These are phyloP conservation scores for Drosophila lacteicornis DNA, from an alignment of 1,140 invertebrate genomes.

Conservation along the genomic window DNA sequence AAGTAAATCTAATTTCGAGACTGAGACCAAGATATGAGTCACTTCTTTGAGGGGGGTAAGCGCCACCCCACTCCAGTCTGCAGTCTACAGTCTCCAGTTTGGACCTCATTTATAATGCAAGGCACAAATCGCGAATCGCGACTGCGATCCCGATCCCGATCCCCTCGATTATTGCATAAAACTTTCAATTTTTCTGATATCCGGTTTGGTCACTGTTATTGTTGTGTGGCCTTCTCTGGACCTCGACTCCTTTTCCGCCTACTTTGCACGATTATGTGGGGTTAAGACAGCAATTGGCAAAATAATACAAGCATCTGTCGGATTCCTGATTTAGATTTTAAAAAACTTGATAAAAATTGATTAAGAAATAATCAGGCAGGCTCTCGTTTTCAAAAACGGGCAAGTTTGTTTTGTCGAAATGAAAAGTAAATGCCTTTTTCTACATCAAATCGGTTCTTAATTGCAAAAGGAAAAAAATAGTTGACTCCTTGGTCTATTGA, in stretches of 20 bases:
- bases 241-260: slow-evolving; percentile 36
- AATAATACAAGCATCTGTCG: neutral
- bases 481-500: too few relatives aligned
- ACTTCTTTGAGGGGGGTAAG: slow-evolving; percentile 11
- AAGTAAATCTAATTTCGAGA: slow-evolving; percentile 26
- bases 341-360: too few relatives aligned
- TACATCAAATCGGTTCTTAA: too few relatives aligned
- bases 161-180: slow-evolving; percentile 51
- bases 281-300: slow-evolving; percentile 3
- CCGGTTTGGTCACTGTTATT: slow-evolving; percentile 62
- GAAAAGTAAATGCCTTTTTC: too few relatives aligned
- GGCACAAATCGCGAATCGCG: slow-evolving; percentile 23
- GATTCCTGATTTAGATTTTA: too few relatives aligned
- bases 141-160: slow-evolving; percentile 15
- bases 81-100: slow-evolving; percentile 1
- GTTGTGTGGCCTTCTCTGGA: slow-evolving; percentile 40
- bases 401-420: too few relatives aligned
- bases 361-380: too few relatives aligned
- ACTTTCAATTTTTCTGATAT: slow-evolving; percentile 79
- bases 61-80: neutral
- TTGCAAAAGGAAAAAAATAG: too few relatives aligned
- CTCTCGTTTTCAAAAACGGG: too few relatives aligned
- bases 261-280: slow-evolving; percentile 17
- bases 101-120: slow-evolving; percentile 35
- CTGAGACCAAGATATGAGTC: slow-evolving; percentile 25